A percentile compares a stretch with the other conserved stretches of the same genome.
Conservation (phyloP, 2,888 invertebrate species). For the Emesis castigata region DNA sequence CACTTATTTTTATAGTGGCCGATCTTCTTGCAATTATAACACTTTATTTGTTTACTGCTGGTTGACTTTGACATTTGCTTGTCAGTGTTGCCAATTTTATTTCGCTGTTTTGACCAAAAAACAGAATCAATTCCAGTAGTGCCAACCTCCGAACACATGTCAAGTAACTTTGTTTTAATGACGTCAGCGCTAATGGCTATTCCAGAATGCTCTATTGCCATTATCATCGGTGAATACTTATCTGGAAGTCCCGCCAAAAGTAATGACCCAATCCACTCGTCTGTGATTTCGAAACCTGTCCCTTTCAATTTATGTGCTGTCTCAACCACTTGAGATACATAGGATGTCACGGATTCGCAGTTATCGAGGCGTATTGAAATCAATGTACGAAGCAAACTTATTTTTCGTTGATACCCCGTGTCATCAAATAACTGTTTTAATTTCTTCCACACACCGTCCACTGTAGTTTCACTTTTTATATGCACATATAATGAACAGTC, state of each 20-base stretch:
- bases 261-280: conserved; percentile 11
- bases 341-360: conserved; percentile 11
- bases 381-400: conserved; percentile 6
- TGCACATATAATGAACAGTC: conserved; percentile 45
- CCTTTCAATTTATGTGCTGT: conserved; percentile 8
- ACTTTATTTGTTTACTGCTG: conserved; percentile 21
- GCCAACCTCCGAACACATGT: conserved; percentile 44
- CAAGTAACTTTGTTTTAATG: conserved; percentile 23
- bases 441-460: conserved; percentile 16
- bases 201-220: no score
- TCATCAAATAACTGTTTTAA: conserved; percentile 6
- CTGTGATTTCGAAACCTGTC: conserved; percentile 18
- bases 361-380: conserved; percentile 13
- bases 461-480: conserved; percentile 40
- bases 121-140: not conserved
- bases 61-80: no score
- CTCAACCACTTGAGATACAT: conserved; percentile 7
- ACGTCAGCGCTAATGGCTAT: conserved; percentile 17
- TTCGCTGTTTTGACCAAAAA: not conserved
- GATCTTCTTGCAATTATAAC: no score
- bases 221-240: conserved; percentile 28
- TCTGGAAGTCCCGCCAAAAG: conserved; percentile 29
- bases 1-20: no score
- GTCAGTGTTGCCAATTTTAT: not conserved
- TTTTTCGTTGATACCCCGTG: not conserved